A percentile compares a stretch with the other conserved stretches of the same genome.
Evolutionary conservation across 2,888 invertebrate genomes (phyloP).

Genomic region (Mechanitis mazaeus): DNA sequence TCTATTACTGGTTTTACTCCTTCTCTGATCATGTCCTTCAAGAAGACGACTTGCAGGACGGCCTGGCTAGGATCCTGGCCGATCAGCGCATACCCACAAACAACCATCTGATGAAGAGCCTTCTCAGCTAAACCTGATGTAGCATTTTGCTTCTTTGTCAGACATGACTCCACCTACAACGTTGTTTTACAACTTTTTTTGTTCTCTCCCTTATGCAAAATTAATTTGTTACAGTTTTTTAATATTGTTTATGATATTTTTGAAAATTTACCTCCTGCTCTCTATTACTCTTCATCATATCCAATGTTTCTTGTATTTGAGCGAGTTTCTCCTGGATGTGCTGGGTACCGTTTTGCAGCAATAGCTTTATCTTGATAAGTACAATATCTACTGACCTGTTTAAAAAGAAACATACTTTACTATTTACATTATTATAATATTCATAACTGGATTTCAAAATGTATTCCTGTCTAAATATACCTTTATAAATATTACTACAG

Average conservation of each 20-base stretch:
- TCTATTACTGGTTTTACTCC: conserved; percentile 53
- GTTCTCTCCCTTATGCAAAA: background rate
- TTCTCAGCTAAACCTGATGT: conserved; percentile 60
- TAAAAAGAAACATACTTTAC: background rate
- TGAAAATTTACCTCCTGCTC: conserved; percentile 42
- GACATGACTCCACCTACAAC: conserved; percentile 49
- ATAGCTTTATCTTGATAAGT: conserved; percentile 54
- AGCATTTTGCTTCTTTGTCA: conserved; percentile 47
- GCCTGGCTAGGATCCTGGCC: conserved; percentile 66
- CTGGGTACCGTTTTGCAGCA: conserved; percentile 61
- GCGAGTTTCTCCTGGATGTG: conserved; percentile 56
- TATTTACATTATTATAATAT: background rate
- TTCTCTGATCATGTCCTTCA: conserved; percentile 57
- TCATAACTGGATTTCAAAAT: background rate
- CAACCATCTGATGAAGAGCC: conserved; percentile 68
- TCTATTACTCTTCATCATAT: conserved; percentile 42
- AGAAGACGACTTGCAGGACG: conserved; percentile 46
- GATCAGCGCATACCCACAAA: conserved; percentile 67
- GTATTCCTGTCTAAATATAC: too few species aligned
- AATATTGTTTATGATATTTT: background rate
- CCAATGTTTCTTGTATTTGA: conserved; percentile 48
- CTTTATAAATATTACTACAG: background rate
- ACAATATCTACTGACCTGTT: conserved; percentile 63
- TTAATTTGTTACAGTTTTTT: background rate
- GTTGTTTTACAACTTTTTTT: background rate